Conservation (phyloP, 1,140 invertebrate species). For the Bombus vancouverensis region DNA sequence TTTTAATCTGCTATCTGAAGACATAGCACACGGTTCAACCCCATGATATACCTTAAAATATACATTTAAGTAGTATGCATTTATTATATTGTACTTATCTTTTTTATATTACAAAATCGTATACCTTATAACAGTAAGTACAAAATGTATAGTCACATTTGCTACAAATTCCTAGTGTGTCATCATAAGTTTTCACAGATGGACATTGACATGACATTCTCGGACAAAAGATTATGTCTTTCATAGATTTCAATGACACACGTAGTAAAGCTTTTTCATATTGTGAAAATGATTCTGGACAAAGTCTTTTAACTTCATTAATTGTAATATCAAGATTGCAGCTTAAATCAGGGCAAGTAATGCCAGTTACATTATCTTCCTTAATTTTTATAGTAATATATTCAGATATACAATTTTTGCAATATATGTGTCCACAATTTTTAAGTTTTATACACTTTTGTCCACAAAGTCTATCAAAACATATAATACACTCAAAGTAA, state of each 20-base stretch:
- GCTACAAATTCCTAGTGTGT: slow-evolving; percentile 83
- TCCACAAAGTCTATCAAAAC: slow-evolving; percentile 49
- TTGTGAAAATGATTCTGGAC: slow-evolving; percentile 81
- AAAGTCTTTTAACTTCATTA: slow-evolving; percentile 74
- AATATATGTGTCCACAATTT: slow-evolving; percentile 62
- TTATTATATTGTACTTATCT: neutral
- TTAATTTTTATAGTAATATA: slow-evolving; percentile 53
- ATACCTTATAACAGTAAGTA: slow-evolving; percentile 83
- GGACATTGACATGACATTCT: slow-evolving; percentile 83
- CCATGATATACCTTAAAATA: slow-evolving; percentile 64
- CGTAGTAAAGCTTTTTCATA: slow-evolving; percentile 85
- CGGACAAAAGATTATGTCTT: slow-evolving; percentile 85
- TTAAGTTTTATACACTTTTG: slow-evolving; percentile 54
- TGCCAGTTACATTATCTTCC: slow-evolving; percentile 24
- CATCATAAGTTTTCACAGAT: slow-evolving; percentile 79
- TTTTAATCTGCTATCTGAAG: slow-evolving; percentile 10
- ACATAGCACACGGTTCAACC: slow-evolving; percentile 52
- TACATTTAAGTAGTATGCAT: neutral
- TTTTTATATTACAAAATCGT: neutral
- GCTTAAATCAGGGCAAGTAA: slow-evolving; percentile 52
- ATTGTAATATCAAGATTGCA: slow-evolving; percentile 42
- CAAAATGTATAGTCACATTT: slow-evolving; percentile 85
- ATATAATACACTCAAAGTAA: slow-evolving; percentile 59
- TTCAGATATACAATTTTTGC: slow-evolving; percentile 52
- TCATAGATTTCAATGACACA: slow-evolving; percentile 83